phyloP scores from a whole-genome alignment of 2,797 vertebrate species.

The Brachymystax lenok region DNA sequence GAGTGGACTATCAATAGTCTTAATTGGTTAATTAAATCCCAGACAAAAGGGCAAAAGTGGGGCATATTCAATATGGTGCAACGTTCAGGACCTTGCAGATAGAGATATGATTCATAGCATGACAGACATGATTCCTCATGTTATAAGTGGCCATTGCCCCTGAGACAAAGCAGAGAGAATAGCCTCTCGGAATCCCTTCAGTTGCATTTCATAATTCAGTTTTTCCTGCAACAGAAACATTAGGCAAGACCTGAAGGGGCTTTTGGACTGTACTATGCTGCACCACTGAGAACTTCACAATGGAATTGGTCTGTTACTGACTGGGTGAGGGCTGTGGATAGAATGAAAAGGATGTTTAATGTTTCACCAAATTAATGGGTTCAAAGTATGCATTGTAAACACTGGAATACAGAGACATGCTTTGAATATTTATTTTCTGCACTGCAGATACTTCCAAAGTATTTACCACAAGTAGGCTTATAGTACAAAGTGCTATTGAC shows the following conservation, averaged over 20 bases:
- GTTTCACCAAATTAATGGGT: neutral
- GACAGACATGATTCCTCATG: neutral
- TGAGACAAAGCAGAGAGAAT: neutral
- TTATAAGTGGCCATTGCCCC: neutral
- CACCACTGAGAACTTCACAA: neutral
- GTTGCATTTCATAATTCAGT: neutral
- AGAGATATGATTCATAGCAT: neutral
- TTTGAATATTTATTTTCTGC: neutral
- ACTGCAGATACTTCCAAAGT: neutral
- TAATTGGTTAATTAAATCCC: neutral
- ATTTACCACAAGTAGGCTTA: neutral
- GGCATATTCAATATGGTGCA: neutral
- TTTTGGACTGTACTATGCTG: neutral
- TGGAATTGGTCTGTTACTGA: neutral
- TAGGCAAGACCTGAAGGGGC: neutral
- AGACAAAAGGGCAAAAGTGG: neutral
- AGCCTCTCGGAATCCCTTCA: neutral
- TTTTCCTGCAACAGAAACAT: neutral
- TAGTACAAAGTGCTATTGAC: neutral
- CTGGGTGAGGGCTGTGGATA: neutral
- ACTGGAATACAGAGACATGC: neutral
- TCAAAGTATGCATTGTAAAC: conserved; percentile 5
- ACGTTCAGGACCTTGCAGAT: neutral
- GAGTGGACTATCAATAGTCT: neutral
- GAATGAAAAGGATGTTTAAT: conserved; percentile 11